Evolutionary conservation across 2,797 vertebrate species (phyloP).

Genomic region (Enteromius mattozi): DNA sequence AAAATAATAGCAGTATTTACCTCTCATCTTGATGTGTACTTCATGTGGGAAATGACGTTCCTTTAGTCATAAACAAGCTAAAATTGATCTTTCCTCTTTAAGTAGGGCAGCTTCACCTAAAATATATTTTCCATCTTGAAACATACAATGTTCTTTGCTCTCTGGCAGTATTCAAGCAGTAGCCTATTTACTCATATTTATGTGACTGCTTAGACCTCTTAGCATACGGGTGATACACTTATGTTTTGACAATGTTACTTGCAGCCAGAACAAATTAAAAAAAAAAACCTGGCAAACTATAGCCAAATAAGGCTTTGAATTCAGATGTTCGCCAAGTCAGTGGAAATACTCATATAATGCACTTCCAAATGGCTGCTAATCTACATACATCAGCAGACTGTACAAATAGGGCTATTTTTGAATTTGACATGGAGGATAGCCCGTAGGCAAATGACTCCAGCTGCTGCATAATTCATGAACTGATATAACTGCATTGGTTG

Average conservation of each 20-base stretch:
- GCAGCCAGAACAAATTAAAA: background rate
- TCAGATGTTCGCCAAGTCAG: conserved; percentile 3
- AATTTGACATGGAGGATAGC: conserved; percentile 43
- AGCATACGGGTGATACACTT: conserved; percentile 21
- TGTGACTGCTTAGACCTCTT: background rate
- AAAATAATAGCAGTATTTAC: background rate
- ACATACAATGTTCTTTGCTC: background rate
- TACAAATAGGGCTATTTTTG: conserved; percentile 45
- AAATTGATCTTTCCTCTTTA: background rate
- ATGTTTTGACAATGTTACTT: conserved; percentile 20
- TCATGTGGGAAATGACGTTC: background rate
- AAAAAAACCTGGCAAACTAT: background rate
- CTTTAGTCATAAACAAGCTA: background rate
- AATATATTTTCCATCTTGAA: background rate
- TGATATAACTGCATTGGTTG: conserved; percentile 14
- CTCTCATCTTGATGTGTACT: background rate
- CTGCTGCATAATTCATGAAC: conserved; percentile 53
- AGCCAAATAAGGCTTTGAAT: background rate
- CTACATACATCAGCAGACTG: conserved; percentile 41
- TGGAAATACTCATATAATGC: conserved; percentile 10
- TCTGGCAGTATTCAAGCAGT: conserved; percentile 4
- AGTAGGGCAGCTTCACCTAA: background rate
- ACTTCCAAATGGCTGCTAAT: conserved; percentile 32
- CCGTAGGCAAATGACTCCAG: conserved; percentile 47
- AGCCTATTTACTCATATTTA: conserved; percentile 11